Percentiles rank a stretch among this genome's conserved stretches.
These are phyloP conservation scores for Sylvilagus floridanus DNA, from an alignment of 2,797 vertebrate genomes.

Conservation along the genomic window DNA sequence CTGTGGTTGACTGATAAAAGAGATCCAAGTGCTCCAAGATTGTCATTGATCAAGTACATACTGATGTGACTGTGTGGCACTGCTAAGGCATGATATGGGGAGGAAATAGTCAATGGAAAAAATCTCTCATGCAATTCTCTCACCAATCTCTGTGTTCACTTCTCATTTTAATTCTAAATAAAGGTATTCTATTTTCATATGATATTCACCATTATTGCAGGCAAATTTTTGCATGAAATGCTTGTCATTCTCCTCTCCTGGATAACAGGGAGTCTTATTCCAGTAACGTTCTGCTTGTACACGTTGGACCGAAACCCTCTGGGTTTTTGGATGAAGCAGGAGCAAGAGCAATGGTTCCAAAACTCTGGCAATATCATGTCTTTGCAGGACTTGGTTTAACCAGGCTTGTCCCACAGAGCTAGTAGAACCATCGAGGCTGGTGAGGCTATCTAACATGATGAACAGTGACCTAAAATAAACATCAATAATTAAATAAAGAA, in stretches of 20 bases:
- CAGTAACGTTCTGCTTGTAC: constrained; percentile 96
- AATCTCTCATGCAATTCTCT: not conserved
- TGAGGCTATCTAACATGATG: constrained; percentile 98
- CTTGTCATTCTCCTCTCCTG: constrained; percentile 89
- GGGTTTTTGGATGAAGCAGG: constrained; percentile 98
- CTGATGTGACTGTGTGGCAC: not conserved
- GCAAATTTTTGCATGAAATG: constrained; percentile 91
- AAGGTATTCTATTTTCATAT: constrained; percentile 35
- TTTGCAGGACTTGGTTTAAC: constrained; percentile 98
- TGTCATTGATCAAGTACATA: not conserved
- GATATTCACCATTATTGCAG: constrained; percentile 91
- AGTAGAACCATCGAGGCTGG: constrained; percentile 96
- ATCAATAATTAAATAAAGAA: constrained; percentile 63
- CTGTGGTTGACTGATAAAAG: not conserved
- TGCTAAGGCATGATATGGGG: not conserved
- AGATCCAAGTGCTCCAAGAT: not conserved
- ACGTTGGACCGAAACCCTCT: constrained; percentile 97
- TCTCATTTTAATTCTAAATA: constrained; percentile 59
- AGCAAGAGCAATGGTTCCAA: constrained; percentile 97
- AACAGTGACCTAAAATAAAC: constrained; percentile 93
- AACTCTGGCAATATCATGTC: constrained; percentile 98
- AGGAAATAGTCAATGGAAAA: not conserved
- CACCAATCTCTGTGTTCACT: not conserved
- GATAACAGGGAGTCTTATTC: constrained; percentile 88
- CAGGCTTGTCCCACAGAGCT: constrained; percentile 97